Evolutionary conservation across 1,140 invertebrate species (phyloP).

Genomic region (Asbolus verrucosus): DNA sequence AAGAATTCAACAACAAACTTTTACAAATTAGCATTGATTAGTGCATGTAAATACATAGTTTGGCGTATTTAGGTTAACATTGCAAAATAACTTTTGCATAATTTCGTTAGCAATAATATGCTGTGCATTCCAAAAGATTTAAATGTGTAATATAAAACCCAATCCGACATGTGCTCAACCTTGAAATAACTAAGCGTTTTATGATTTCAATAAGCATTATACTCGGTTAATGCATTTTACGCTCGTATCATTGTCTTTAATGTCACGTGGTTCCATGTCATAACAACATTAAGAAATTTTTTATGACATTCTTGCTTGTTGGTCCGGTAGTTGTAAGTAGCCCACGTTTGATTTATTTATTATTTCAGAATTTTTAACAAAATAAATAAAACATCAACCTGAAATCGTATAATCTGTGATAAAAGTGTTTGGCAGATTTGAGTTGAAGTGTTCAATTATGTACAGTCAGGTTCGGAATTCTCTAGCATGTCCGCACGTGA

Average conservation of each 20-base stretch:
- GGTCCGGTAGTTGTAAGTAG: neutral
- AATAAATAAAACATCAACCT: too few relatives aligned
- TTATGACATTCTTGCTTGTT: neutral
- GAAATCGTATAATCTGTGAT: too few relatives aligned
- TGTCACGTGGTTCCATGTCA: constrained; percentile 19
- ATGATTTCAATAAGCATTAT: constrained; percentile 42
- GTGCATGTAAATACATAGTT: constrained; percentile 38
- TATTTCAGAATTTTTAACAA: neutral
- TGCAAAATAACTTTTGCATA: constrained; percentile 33
- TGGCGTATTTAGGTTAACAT: constrained; percentile 37
- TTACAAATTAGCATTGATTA: constrained; percentile 38
- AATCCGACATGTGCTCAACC: constrained; percentile 43
- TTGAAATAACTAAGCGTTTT: constrained; percentile 44
- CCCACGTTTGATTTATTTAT: neutral
- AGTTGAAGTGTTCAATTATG: too few relatives aligned
- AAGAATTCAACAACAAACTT: constrained; percentile 21
- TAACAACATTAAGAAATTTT: constrained; percentile 18
- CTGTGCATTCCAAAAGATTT: constrained; percentile 36
- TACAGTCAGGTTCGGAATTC: too few relatives aligned
- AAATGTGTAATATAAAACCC: constrained; percentile 40
- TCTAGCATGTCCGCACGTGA: constrained; percentile 4
- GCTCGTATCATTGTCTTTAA: constrained; percentile 38
- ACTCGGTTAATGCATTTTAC: constrained; percentile 28
- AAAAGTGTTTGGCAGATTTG: too few relatives aligned
- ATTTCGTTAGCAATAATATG: constrained; percentile 39